Evolutionary conservation across 2,113 vertebrate genomes (phyloP).

Genomic region (Microcebus jonahi): DNA sequence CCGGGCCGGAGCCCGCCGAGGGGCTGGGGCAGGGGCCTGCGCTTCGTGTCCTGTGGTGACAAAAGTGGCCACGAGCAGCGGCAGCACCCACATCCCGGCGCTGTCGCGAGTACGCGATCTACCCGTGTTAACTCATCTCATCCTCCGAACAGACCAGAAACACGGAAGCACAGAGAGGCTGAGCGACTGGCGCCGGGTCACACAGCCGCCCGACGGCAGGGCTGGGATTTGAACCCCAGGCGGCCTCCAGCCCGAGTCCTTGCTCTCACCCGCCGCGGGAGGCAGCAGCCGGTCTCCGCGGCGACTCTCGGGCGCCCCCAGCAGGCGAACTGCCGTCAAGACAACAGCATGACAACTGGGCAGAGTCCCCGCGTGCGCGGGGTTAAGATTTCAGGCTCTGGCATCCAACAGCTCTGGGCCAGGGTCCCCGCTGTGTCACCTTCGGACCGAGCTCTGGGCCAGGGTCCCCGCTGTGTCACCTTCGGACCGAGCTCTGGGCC

Average conservation of each 20-base stretch:
- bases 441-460: no score
- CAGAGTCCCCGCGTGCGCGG: background rate
- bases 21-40: background rate
- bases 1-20: background rate
- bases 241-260: background rate
- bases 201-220: background rate
- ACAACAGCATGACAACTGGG: fast-evolving
- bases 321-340: background rate
- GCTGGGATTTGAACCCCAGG: background rate
- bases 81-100: background rate
- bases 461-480: no score
- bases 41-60: fast-evolving
- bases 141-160: background rate
- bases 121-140: background rate
- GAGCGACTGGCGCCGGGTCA: background rate
- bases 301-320: background rate
- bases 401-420: background rate
- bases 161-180: background rate
- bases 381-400: background rate
- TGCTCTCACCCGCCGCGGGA: background rate
- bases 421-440: background rate
- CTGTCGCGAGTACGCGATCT: no score
- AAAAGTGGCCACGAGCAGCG: fast-evolving
- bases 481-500: no score
- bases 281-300: background rate